Conservation (phyloP, 2,888 invertebrate genomes). For the Plagodis pulveraria region DNA sequence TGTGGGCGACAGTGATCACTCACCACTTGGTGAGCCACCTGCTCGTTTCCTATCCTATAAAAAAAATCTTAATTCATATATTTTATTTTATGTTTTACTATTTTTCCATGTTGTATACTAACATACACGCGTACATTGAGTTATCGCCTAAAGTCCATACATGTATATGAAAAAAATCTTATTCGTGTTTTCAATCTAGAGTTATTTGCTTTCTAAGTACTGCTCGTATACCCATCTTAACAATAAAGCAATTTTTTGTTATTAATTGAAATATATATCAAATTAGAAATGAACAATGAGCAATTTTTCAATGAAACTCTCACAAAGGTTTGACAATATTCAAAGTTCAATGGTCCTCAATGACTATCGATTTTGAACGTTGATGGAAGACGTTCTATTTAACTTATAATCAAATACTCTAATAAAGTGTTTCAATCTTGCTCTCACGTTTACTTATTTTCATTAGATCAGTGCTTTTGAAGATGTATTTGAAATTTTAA, state of each 20-base stretch:
- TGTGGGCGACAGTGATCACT: no score
- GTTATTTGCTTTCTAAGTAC: constrained; percentile 19
- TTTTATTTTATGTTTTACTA: constrained; percentile 11
- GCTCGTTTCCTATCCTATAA: no score
- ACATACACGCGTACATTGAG: constrained; percentile 27
- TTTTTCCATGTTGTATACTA: constrained; percentile 19
- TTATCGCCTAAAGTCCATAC: constrained; percentile 27
- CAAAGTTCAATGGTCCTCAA: constrained; percentile 36
- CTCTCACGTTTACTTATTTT: constrained; percentile 5
- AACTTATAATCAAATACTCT: constrained; percentile 11
- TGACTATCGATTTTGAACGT: constrained; percentile 30
- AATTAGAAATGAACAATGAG: constrained; percentile 39
- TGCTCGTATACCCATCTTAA: constrained; percentile 11
- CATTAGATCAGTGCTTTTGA: constrained; percentile 7
- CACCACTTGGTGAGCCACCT: no score
- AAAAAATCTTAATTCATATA: constrained; percentile 7
- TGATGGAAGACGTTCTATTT: constrained; percentile 13
- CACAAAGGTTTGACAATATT: constrained; percentile 28
- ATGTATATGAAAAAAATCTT: constrained; percentile 27
- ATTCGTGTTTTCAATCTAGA: constrained; percentile 28
- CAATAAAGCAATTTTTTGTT: constrained; percentile 24
- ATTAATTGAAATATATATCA: constrained; percentile 36
- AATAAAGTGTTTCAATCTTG: constrained; percentile 2
- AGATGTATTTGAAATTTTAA: constrained; percentile 9
- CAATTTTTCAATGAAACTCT: constrained; percentile 38